Conservation (phyloP, 1,140 invertebrate species). For the Drosophila repletoides region DNA sequence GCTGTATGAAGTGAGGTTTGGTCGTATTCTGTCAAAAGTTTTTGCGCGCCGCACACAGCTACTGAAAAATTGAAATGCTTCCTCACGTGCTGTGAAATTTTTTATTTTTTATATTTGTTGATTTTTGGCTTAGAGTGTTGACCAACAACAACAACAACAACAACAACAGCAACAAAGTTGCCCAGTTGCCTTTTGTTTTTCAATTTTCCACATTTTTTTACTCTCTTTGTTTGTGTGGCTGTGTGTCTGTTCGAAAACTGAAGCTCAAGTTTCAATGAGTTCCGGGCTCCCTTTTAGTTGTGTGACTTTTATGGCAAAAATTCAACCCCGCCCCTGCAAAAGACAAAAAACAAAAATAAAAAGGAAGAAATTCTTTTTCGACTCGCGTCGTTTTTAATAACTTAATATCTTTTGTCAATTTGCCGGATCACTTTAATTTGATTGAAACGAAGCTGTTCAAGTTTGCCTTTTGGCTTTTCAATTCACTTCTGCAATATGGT, state of each 20-base stretch:
- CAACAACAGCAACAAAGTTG: slow-evolving; percentile 78
- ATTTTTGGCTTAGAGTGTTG: slow-evolving; percentile 81
- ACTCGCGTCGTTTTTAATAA: slow-evolving; percentile 63
- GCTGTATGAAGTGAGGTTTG: background rate
- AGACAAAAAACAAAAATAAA: background rate
- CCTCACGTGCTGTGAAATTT: slow-evolving; percentile 73
- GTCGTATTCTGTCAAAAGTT: slow-evolving; percentile 63
- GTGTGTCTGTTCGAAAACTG: too few relatives aligned
- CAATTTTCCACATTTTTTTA: slow-evolving; percentile 59
- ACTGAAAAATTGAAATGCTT: slow-evolving; percentile 78
- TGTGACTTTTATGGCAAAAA: slow-evolving; percentile 44
- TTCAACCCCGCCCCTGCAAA: background rate
- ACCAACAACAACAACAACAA: slow-evolving; percentile 81
- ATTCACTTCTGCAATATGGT: slow-evolving; percentile 36
- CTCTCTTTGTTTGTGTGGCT: slow-evolving; percentile 26
- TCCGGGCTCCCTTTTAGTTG: slow-evolving; percentile 24
- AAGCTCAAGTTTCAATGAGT: slow-evolving; percentile 52
- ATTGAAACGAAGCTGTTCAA: slow-evolving; percentile 65
- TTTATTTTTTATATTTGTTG: slow-evolving; percentile 80
- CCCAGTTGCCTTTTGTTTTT: slow-evolving; percentile 73
- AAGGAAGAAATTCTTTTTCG: slow-evolving; percentile 7
- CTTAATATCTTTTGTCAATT: slow-evolving; percentile 74
- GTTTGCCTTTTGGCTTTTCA: slow-evolving; percentile 34
- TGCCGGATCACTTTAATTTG: slow-evolving; percentile 59
- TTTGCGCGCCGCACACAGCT: slow-evolving; percentile 39